Percentiles rank a stretch among this genome's conserved stretches.
Conservation (phyloP, 2,797 vertebrate species). For the Intellagama lesueurii region DNA sequence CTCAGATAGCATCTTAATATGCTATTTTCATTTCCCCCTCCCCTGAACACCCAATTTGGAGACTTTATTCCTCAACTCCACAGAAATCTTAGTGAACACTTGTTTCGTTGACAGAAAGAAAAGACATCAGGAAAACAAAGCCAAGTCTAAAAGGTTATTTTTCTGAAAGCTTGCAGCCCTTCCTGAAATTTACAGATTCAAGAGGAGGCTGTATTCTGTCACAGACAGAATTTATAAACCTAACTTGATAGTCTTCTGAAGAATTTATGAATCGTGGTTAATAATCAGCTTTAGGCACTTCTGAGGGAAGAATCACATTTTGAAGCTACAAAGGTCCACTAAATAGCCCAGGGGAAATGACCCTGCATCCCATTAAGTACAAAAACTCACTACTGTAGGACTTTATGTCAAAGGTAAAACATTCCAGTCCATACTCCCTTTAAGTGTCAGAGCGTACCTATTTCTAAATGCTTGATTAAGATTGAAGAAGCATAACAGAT, state of each 20-base stretch:
- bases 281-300: slow-evolving; percentile 90
- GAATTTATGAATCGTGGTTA: slow-evolving; percentile 90
- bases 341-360: slow-evolving; percentile 90
- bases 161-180: background rate
- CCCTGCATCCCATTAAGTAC: slow-evolving; percentile 83
- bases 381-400: slow-evolving; percentile 67
- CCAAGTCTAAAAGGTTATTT: slow-evolving; percentile 34
- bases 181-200: slow-evolving; percentile 57
- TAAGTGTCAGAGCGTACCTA: slow-evolving; percentile 67
- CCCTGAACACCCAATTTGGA: background rate
- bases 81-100: slow-evolving; percentile 48
- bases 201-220: slow-evolving; percentile 70
- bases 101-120: slow-evolving; percentile 40
- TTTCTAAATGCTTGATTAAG: slow-evolving; percentile 67
- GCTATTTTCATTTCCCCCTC: background rate
- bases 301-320: slow-evolving; percentile 85
- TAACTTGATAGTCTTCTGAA: slow-evolving; percentile 86
- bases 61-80: slow-evolving; percentile 2
- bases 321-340: slow-evolving; percentile 87
- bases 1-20: background rate
- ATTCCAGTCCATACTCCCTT: slow-evolving; percentile 69
- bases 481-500: slow-evolving; percentile 59
- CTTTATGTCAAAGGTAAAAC: slow-evolving; percentile 74
- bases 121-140: slow-evolving; percentile 46
- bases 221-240: slow-evolving; percentile 83